Conservation (phyloP, 2,888 invertebrate species). For the Zygaena filipendulae region DNA sequence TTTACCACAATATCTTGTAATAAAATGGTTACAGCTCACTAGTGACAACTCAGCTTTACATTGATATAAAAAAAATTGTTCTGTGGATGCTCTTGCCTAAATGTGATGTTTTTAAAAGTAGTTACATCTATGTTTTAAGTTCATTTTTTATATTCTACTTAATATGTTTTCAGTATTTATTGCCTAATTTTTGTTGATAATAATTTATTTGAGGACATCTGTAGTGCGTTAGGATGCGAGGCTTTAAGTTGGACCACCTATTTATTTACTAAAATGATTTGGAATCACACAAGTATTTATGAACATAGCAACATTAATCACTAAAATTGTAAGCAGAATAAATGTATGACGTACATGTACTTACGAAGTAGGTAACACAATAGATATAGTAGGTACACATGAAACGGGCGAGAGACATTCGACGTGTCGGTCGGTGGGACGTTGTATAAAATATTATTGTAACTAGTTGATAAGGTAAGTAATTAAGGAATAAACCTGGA, state of each 20-base stretch:
- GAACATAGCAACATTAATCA: too few species aligned
- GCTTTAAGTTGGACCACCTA: slow-evolving; percentile 47
- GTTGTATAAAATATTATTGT: slow-evolving; percentile 65
- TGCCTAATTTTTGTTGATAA: too few species aligned
- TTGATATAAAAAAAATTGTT: slow-evolving; percentile 23
- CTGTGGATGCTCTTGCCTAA: slow-evolving; percentile 41
- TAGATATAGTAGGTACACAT: too few species aligned
- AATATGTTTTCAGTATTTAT: slow-evolving; percentile 19
- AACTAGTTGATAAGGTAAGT: slow-evolving; percentile 58
- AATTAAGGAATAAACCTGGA: slow-evolving; percentile 67
- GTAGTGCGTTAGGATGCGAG: slow-evolving; percentile 27
- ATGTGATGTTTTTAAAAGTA: slow-evolving; percentile 35
- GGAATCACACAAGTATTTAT: too few species aligned
- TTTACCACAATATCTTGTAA: too few species aligned
- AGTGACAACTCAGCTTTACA: too few species aligned
- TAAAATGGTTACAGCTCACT: too few species aligned
- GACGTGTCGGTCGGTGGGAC: slow-evolving; percentile 51
- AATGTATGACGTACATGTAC: too few species aligned
- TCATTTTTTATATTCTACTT: slow-evolving; percentile 28
- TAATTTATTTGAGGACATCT: too few species aligned
- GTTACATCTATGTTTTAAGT: slow-evolving; percentile 27
- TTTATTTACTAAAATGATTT: too few species aligned
- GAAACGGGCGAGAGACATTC: slow-evolving; percentile 41
- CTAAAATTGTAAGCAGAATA: too few species aligned
- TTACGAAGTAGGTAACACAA: too few species aligned